Conservation (phyloP, 2,888 invertebrate genomes). For the Laothoe populi region DNA sequence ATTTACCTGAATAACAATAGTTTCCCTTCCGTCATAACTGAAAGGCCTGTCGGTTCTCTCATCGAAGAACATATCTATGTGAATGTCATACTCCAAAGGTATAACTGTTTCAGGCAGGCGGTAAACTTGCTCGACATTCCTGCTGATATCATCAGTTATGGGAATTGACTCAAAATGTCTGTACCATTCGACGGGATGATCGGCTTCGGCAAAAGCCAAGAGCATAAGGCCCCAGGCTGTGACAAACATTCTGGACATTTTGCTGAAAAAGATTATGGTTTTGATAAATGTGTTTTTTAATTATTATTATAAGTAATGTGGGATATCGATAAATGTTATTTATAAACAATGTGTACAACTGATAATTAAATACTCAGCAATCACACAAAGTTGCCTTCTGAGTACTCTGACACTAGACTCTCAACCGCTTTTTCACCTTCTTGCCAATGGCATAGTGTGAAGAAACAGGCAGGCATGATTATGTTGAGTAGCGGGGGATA, state of each 20-base stretch:
- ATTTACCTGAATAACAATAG: slow-evolving; percentile 64
- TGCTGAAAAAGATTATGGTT: slow-evolving; percentile 45
- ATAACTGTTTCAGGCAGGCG: slow-evolving; percentile 67
- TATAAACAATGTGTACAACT: too few species aligned
- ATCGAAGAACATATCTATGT: slow-evolving; percentile 68
- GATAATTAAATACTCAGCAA: too few species aligned
- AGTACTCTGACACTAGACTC: too few species aligned
- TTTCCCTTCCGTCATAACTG: slow-evolving; percentile 68
- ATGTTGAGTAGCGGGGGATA: too few species aligned
- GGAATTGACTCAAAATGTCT: slow-evolving; percentile 56
- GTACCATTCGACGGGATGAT: slow-evolving; percentile 60
- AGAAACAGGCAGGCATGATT: too few species aligned
- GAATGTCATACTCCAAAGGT: slow-evolving; percentile 72
- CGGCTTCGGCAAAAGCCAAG: slow-evolving; percentile 48
- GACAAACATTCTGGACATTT: slow-evolving; percentile 55
- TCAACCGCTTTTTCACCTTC: too few species aligned
- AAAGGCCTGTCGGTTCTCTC: slow-evolving; percentile 64
- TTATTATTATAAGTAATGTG: too few species aligned
- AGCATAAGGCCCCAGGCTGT: slow-evolving; percentile 48
- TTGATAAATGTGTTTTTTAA: too few species aligned
- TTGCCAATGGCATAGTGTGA: too few species aligned
- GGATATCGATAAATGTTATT: too few species aligned
- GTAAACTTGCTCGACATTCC: slow-evolving; percentile 55
- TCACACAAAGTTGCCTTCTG: too few species aligned
- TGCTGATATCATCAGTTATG: slow-evolving; percentile 39